Evolutionary conservation across 2,888 invertebrate species (phyloP), one percentile per base, ranked within the genome.

Genomic region (Agapostemon virescens): DNA sequence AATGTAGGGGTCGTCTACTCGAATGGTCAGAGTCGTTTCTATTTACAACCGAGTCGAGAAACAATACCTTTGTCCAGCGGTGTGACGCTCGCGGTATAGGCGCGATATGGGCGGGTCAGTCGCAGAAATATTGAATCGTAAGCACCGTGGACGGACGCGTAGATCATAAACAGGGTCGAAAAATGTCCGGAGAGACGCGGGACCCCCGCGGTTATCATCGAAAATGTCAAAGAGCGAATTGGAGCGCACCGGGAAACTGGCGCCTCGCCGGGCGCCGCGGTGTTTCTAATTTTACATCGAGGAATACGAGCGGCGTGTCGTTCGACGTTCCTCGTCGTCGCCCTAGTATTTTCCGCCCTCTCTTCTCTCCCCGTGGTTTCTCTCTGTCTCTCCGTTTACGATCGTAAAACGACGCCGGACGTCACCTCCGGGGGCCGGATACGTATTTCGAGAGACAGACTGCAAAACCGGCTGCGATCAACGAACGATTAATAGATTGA

Each of bases 181-280:
- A n/a, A 63, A 63, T 63, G 13, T 36, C 30, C 42, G 15, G 36
- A 7, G 30, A 23, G 38, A 15, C 15, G 4, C 17, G 33, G 49
- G 40, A 42, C 15, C 7, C 26, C 67, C 42, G 55, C 13, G 33
- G 80, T 83, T 84, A 84, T 84, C 83, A 83, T 80, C 80, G 84
- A 70, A 80, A 83, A 84, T 84, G 83, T 84, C 83, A 83, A 84
- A 84, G 84, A 83, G 75, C 79, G 84, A 84, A 84, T 84, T 84
- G 81, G 84, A 84, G 84, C 84, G 81, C 33, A 30, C 64, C 72
- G 77, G 77, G 84, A 79, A 81, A 77, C 84, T 84, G 84, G 84
- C 84, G 81, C 79, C 84, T 77, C 77, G 81, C 70, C 84, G 77
- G 83, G 77, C 84, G 83, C 80, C 78, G 71, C 80, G 71, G 58